phyloP scores from a whole-genome alignment of 2,113 vertebrate species.

The Phalacrocorax pelagicus region DNA sequence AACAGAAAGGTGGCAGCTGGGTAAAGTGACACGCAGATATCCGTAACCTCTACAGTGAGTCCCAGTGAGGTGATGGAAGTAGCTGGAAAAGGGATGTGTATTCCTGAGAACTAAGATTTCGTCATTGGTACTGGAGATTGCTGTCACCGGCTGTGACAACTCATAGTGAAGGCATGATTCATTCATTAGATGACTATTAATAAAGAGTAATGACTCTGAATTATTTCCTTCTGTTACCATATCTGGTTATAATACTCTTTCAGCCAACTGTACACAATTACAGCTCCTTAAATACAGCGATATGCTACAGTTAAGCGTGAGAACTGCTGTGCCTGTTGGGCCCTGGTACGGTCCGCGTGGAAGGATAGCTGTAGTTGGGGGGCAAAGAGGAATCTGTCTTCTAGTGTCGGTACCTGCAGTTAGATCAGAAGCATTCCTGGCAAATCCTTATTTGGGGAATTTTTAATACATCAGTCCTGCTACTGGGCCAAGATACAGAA shows the following conservation, averaged over 20 bases:
- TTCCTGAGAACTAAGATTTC: neutral
- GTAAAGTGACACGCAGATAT: neutral
- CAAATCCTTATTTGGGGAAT: neutral
- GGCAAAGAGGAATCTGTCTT: neutral
- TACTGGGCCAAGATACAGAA: neutral
- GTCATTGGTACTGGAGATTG: neutral
- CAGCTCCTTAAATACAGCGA: neutral
- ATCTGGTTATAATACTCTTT: neutral
- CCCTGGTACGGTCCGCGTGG: neutral
- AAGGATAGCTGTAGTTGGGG: neutral
- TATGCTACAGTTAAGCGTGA: neutral
- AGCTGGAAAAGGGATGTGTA: neutral
- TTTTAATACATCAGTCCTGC: neutral
- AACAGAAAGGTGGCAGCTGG: neutral
- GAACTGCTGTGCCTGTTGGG: neutral
- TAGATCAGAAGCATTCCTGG: neutral
- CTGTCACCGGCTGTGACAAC: neutral
- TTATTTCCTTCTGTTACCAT: neutral
- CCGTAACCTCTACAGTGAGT: neutral
- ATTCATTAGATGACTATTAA: neutral
- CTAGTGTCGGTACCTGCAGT: neutral
- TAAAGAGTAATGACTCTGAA: neutral
- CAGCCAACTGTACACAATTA: neutral
- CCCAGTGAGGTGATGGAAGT: neutral
- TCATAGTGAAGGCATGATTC: neutral